Evolutionary conservation across 2,113 vertebrate genomes (phyloP).

Genomic region (Sinocyclocheilus anshuiensis): DNA sequence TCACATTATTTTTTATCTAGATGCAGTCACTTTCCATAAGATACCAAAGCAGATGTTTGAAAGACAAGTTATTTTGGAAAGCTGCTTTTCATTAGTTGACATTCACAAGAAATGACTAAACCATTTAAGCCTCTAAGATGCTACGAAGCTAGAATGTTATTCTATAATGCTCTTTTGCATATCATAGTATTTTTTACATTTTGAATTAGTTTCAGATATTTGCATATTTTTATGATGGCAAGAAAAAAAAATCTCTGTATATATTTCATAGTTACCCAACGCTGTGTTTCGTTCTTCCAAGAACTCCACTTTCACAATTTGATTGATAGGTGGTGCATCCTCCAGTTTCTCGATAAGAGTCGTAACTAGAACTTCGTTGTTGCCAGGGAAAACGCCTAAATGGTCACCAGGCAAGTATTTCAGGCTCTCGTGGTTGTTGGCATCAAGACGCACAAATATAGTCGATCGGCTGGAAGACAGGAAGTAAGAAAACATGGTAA

Average conservation of each 20-base stretch:
- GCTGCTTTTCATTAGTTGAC: background rate
- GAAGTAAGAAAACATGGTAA: background rate
- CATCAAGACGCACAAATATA: slow-evolving; percentile 90
- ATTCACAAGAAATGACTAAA: background rate
- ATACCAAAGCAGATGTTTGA: background rate
- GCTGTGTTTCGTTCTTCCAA: slow-evolving; percentile 93
- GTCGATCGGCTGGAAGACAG: slow-evolving; percentile 83
- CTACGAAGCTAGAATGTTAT: background rate
- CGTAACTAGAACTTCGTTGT: slow-evolving; percentile 90
- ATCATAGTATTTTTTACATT: too few species aligned
- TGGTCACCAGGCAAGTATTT: slow-evolving; percentile 93
- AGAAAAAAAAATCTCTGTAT: background rate
- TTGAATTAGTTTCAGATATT: background rate
- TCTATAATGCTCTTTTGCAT: background rate
- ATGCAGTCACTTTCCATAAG: background rate
- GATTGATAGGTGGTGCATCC: slow-evolving; percentile 89
- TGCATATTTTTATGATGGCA: background rate
- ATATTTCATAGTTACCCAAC: slow-evolving; percentile 75
- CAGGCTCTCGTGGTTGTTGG: slow-evolving; percentile 85
- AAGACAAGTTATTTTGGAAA: background rate
- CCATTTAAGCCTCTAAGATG: background rate
- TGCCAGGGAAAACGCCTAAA: slow-evolving; percentile 91
- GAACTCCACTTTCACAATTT: slow-evolving; percentile 92
- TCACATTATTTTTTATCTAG: background rate
- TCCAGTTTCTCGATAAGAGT: slow-evolving; percentile 90